Evolutionary conservation across 2,888 invertebrate species (phyloP).

Genomic region (Camptogramma bilineatum): DNA sequence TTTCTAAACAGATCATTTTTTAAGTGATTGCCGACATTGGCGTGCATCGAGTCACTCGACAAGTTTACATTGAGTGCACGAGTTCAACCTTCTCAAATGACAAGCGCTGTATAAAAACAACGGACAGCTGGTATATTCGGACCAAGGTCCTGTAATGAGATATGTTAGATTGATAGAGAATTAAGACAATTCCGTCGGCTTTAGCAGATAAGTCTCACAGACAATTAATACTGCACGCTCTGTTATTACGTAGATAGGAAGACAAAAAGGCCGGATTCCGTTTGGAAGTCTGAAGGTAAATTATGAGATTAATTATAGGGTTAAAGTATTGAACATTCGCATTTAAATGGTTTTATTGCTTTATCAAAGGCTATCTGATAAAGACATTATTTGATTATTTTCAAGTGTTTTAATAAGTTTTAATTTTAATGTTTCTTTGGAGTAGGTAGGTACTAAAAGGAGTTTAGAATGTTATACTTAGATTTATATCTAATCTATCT

Average conservation of each 20-base stretch:
- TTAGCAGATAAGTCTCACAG: conserved; percentile 60
- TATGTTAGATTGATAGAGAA: conserved; percentile 78
- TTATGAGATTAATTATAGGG: conserved; percentile 26
- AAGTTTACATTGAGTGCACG: conserved; percentile 80
- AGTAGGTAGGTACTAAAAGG: too few species aligned
- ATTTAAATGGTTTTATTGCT: conserved; percentile 4
- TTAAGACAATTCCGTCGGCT: conserved; percentile 70
- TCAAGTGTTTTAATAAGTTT: too few species aligned
- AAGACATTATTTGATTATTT: not conserved
- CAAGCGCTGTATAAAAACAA: conserved; percentile 80
- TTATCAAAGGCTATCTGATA: conserved; percentile 8
- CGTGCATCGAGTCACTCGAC: conserved; percentile 58
- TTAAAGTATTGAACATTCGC: conserved; percentile 6
- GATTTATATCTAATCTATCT: too few species aligned
- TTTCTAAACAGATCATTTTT: conserved; percentile 50
- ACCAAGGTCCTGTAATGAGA: conserved; percentile 83
- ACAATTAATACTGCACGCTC: conserved; percentile 57
- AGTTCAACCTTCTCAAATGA: conserved; percentile 83
- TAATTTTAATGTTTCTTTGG: not conserved
- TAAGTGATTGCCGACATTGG: conserved; percentile 50
- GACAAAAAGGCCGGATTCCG: conserved; percentile 27
- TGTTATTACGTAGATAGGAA: conserved; percentile 42
- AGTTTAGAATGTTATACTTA: too few species aligned
- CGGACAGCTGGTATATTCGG: conserved; percentile 79
- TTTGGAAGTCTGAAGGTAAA: conserved; percentile 32